Percentiles rank a stretch among this genome's conserved stretches.
Evolutionary conservation across 2,888 invertebrate species (phyloP).

Genomic region (Drosophila cyrtoloma): DNA sequence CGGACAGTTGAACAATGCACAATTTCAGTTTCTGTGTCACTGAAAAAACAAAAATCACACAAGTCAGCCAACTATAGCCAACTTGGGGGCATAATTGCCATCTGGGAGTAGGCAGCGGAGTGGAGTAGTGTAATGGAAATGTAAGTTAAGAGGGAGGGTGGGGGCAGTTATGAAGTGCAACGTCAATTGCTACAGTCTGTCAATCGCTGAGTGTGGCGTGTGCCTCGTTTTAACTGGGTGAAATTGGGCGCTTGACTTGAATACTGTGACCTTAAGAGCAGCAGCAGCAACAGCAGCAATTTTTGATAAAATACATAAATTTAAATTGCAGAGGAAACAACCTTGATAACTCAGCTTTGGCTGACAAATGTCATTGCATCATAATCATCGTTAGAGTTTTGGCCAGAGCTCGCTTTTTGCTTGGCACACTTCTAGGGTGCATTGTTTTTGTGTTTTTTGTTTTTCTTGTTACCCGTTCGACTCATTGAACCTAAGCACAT

Average conservation of each 20-base stretch:
- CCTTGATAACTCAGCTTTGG: constrained; percentile 39
- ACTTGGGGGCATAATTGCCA: constrained; percentile 58
- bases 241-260: constrained; percentile 57
- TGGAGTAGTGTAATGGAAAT: constrained; percentile 8
- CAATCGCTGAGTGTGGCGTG: constrained; percentile 54
- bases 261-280: constrained; percentile 51
- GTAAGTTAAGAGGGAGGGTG: constrained; percentile 9
- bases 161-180: constrained; percentile 21
- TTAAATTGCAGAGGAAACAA: constrained; percentile 40
- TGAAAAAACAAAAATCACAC: constrained; percentile 82
- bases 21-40: constrained; percentile 85
- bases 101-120: constrained; percentile 48
- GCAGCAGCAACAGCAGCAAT: neutral
- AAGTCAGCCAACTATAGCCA: constrained; percentile 82
- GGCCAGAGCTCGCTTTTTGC: constrained; percentile 18
- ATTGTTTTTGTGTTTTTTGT: constrained; percentile 48
- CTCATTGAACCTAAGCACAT: constrained; percentile 77
- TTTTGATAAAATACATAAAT: constrained; percentile 26
- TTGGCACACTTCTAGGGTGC: constrained; percentile 75
- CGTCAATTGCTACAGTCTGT: constrained; percentile 51
- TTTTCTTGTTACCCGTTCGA: constrained; percentile 57
- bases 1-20: constrained; percentile 77
- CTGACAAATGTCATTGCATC: constrained; percentile 55
- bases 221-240: constrained; percentile 46
- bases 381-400: constrained; percentile 32